Base-by-base conservation (phyloP, 2,797 vertebrate genomes). In the Crax fasciolata region DNA sequence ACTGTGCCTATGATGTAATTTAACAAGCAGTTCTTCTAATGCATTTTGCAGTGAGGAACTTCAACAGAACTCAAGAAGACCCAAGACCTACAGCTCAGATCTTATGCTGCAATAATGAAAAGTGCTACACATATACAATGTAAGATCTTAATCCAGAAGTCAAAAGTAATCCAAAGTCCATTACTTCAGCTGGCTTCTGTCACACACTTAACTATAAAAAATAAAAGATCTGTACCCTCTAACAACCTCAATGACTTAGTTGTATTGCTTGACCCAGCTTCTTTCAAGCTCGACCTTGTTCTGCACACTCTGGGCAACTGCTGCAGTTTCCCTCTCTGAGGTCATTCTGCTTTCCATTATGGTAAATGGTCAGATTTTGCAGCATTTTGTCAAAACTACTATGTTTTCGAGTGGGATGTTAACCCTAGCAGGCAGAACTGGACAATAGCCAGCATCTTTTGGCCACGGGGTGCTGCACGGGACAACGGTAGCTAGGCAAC, bases 111-210 rank as follows among this genome's bases (percentile, higher is more conserved):
- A 86, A 24, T 90, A 96, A 71, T 70, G 66, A 94, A 72, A 91
- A 95, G 10, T 63, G 48, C 76, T 87, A 91, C 63, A 52, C 15
- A 76, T 32, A 91, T 5, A 90, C 74, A 63, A 52, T 16, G 82
- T 70, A 96, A 80, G 48, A 88, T 94, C 72, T 90, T 89, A 97
- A 92, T 83, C 41, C 77, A 92, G 83, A 95, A 93, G 93, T 77
- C 71, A 79, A 89, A 93, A 52, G 52, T 77, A 74, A 79, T 83
- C 79, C 67, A 71, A 94, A 88, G 80, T 94, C 49, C 84, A 81
- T 96, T 94, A 92, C 74, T 95, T 83, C 79, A 89, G 54, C 59
- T 85, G 65, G 73, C 86, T 96, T 94, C 86, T 93, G 49, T 51
- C 81, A 89, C 49, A 32, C 70, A 92, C 39, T 91, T 65, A 71